Evolutionary conservation across 2,888 invertebrate species (phyloP), one percentile per base, ranked within the genome.

Genomic region (Ischnura elegans): DNA sequence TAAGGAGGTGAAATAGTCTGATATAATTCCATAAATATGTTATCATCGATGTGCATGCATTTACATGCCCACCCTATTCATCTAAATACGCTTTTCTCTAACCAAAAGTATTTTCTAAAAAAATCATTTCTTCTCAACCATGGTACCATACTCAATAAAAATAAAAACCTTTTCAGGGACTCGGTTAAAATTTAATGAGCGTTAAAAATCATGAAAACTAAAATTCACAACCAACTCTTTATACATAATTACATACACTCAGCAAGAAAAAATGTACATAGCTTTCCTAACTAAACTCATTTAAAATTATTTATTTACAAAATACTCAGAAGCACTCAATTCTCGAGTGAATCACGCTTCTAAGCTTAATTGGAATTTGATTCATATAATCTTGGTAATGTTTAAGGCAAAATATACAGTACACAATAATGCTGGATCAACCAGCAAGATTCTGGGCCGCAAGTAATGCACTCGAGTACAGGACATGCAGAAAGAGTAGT

Each of bases 281-380:
- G 87, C 55, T 93, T 85, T 51, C 43, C 84, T 93, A 61, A 93
- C 84, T 93, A 61, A 93, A 86, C 93, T 84, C 47, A 93, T 93
- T 55, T 93, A 76, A 85, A 93, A 93, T 84, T 55, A 86, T 93
- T 93, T 87, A 85, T 93, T 93, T 93, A 93, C 87, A 93, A 93
- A 93, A 85, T 86, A 93, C 85, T 55, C 55, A 93, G 85, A 85
- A 85, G 84, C 87, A 93, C 45, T 51, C 61, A 61, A 46, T 42
- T 93, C 47, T 93, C 19, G 93, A 93, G 93, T 86, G n/a, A 43
- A 86, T 86, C 36, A 84, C 45, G 93, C 85, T 87, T 85, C 51
- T 61, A 93, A 87, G 87, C 85, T 61, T 85, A 86, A n/a, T 93
- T 86, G 85, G 85, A 86, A 93, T 93, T 93, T 85, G 87, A 93